phyloP scores from a whole-genome alignment of 2,113 vertebrate species.

The Dicerorhinus sumatrensis region DNA sequence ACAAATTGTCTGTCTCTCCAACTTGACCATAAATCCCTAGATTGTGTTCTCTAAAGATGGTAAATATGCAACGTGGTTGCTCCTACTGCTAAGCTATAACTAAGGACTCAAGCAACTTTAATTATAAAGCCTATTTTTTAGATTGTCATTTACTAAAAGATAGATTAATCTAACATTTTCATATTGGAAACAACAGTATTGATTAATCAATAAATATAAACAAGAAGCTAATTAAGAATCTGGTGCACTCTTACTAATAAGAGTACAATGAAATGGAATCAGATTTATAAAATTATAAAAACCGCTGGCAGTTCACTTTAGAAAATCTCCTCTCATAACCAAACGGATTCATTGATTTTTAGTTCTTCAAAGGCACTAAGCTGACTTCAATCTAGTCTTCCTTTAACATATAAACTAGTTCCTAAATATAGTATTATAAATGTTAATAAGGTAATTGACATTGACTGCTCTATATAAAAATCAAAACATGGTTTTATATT shows the following conservation, averaged over 20 bases:
- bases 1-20: neutral
- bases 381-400: slow-evolving; percentile 30
- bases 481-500: neutral
- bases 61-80: neutral
- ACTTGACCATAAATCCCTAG: neutral
- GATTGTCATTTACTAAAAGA: neutral
- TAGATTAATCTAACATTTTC: slow-evolving; percentile 54
- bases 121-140: slow-evolving; percentile 36
- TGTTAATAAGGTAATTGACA: slow-evolving; percentile 38
- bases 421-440: slow-evolving; percentile 38
- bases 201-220: slow-evolving; percentile 62
- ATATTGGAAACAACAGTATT: neutral
- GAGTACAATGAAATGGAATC: slow-evolving; percentile 40
- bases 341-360: neutral
- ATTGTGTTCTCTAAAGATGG: neutral
- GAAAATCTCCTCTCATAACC: slow-evolving; percentile 16
- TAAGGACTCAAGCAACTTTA: slow-evolving; percentile 39
- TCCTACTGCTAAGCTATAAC: neutral
- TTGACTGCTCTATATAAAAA: slow-evolving; percentile 32
- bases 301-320: slow-evolving; percentile 32
- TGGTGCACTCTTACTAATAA: slow-evolving; percentile 1
- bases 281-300: slow-evolving; percentile 42
- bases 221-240: slow-evolving; percentile 53
- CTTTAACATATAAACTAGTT: slow-evolving; percentile 46
- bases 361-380: slow-evolving; percentile 50